Percentiles rank a stretch among this genome's conserved stretches.
phyloP scores from a whole-genome alignment of 1,140 invertebrate genomes.

The Melipona quadrifasciata region DNA sequence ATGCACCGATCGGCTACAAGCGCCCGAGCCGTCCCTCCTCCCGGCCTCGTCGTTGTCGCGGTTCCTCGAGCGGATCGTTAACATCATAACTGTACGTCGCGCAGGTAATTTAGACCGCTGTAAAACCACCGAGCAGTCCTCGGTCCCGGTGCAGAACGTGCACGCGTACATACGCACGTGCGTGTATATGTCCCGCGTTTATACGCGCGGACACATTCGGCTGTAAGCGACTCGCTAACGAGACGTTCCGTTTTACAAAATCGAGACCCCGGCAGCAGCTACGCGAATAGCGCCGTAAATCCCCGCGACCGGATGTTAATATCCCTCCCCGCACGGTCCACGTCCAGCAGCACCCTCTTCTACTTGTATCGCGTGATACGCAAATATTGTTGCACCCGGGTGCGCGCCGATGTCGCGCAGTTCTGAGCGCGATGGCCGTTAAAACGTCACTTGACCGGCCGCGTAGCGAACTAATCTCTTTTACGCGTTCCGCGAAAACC shows the following conservation, averaged over 20 bases:
- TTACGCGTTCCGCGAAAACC: conserved; percentile 62
- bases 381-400: conserved; percentile 63
- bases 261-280: conserved; percentile 67
- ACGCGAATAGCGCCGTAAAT: conserved; percentile 74
- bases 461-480: conserved; percentile 58
- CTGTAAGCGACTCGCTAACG: conserved; percentile 75
- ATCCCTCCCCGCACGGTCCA: conserved; percentile 38
- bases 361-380: conserved; percentile 31
- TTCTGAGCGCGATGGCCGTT: conserved; percentile 66
- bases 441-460: conserved; percentile 62
- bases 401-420: conserved; percentile 63
- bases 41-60: conserved; percentile 12
- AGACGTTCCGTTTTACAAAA: conserved; percentile 80
- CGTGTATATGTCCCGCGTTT: neutral
- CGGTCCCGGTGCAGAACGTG: conserved; percentile 20
- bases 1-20: neutral
- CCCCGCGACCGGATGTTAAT: conserved; percentile 76
- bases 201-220: conserved; percentile 32
- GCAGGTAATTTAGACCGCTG: conserved; percentile 77
- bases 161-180: neutral
- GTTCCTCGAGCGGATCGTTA: conserved; percentile 71
- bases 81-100: conserved; percentile 74
- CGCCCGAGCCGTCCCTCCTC: neutral
- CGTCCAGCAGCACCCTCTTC: neutral
- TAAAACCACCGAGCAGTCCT: conserved; percentile 71